phyloP scores from a whole-genome alignment of 2,888 invertebrate species.

The Brassicogethes aeneus region DNA sequence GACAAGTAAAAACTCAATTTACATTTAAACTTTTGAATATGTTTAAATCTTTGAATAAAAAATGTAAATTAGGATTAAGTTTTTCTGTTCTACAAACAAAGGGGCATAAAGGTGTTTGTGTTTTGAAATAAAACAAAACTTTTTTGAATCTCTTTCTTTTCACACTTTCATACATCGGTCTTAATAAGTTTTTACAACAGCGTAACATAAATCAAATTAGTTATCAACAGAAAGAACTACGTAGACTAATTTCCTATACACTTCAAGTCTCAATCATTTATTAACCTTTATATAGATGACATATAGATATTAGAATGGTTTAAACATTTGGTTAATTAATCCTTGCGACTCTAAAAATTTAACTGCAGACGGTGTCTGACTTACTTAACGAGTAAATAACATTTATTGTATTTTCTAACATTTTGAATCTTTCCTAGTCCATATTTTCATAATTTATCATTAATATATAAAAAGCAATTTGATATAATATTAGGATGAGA shows the following conservation, averaged over 20 bases:
- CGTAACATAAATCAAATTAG: constrained; percentile 33
- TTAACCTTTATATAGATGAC: no score
- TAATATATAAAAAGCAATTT: constrained; percentile 34
- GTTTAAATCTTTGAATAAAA: no score
- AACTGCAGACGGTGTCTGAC: constrained; percentile 17
- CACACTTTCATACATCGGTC: constrained; percentile 39
- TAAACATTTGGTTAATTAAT: no score
- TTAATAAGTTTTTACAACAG: constrained; percentile 38
- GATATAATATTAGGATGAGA: constrained; percentile 29
- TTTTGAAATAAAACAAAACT: constrained; percentile 2
- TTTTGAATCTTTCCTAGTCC: constrained; percentile 27
- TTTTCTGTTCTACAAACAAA: no score
- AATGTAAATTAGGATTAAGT: no score
- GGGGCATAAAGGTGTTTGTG: no score
- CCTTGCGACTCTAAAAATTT: no score
- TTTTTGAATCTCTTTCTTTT: constrained; percentile 34
- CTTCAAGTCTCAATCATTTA: constrained; percentile 11
- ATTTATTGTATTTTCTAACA: constrained; percentile 33
- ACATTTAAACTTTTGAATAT: no score
- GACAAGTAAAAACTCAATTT: no score
- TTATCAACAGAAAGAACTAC: constrained; percentile 28
- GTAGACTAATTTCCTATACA: constrained; percentile 21
- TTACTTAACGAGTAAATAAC: constrained; percentile 30
- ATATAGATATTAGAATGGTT: no score
- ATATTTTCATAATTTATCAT: constrained; percentile 21